These are phyloP conservation scores for Centruroides sculpturatus DNA, from an alignment of 1,140 invertebrate genomes.

Conservation along the genomic window DNA sequence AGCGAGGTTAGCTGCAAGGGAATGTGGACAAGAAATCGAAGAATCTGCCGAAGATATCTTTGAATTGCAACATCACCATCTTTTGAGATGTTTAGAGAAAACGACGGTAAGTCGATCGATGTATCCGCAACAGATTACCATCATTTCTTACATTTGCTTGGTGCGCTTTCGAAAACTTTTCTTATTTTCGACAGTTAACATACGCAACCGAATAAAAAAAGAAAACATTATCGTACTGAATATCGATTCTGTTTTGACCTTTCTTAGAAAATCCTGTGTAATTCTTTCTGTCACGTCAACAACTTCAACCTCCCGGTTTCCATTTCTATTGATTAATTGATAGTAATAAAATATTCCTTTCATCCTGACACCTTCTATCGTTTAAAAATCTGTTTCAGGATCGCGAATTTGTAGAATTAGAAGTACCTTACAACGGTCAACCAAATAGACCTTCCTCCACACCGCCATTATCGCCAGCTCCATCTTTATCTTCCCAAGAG, in stretches of 20 bases:
- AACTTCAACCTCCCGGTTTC: too few relatives aligned
- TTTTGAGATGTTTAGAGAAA: constrained; percentile 92
- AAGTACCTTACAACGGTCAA: constrained; percentile 81
- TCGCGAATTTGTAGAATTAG: constrained; percentile 91
- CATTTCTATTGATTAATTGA: too few relatives aligned
- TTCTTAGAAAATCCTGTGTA: too few relatives aligned
- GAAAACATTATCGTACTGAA: too few relatives aligned
- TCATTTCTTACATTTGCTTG: too few relatives aligned
- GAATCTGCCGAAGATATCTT: constrained; percentile 90
- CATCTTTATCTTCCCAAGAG: constrained; percentile 30
- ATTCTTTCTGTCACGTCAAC: too few relatives aligned
- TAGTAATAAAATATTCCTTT: neutral
- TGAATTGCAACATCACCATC: constrained; percentile 97
- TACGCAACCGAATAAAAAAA: too few relatives aligned
- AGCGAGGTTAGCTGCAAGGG: constrained; percentile 75
- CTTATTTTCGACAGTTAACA: too few relatives aligned
- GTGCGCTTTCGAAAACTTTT: too few relatives aligned
- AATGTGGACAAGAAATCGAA: constrained; percentile 74
- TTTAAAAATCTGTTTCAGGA: constrained; percentile 45
- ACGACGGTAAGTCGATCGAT: constrained; percentile 63
- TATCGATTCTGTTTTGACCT: too few relatives aligned
- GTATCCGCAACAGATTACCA: too few relatives aligned
- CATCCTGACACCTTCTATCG: constrained; percentile 8
- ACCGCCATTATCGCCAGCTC: constrained; percentile 63
- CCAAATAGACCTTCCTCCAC: constrained; percentile 62